Evolutionary conservation across 2,113 vertebrate genomes (phyloP), one percentile per base, ranked within the genome.

Genomic region (Chaetops frenatus): DNA sequence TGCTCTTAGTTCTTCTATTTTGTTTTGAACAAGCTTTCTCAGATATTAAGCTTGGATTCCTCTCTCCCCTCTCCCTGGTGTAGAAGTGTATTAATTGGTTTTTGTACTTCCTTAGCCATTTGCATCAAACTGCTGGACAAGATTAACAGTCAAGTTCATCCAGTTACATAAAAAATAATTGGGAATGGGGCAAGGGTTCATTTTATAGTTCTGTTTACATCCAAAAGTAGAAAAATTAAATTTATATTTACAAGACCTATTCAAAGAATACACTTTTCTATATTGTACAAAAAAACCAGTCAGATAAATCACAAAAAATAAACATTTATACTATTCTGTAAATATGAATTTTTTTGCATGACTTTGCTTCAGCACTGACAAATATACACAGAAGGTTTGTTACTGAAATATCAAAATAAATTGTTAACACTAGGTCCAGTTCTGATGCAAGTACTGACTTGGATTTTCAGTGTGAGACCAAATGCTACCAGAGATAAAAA

Each of bases 291-390:
- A 97, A 96, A 96, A 96, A 97, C 86, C 96, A 96, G 97, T 87
- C 96, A 96, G 97, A 95, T 97, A 98, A 98, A 98, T 98, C 98
- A 98, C 97, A 97, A 98, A 97, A 98, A 98, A 98, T 98, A 98
- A 98, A 98, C 97, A 98, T 98, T 98, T 98, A 98, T 98, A 98
- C 98, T 98, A 98, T 98, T 98, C 97, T 98, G 92, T 98, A 98
- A 97, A 92, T 91, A 79, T 0, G 21, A 91, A 61, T 81, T 71
- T 82, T 82, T 94, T 79, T 86, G 42, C 48, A 47, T 35, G 91
- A 70, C 29, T 91, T 95, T 92, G 51, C 78, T 91, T 94, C 62
- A 74, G 28, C 64, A 35, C 36, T 81, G 76, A 53, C 24, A 70
- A 64, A 42, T 73, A 86, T 0, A 24, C 17, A 48, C 38, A 29